Percentiles rank a stretch among this genome's conserved stretches.
phyloP scores from a whole-genome alignment of 1,140 invertebrate species.

The Nebria ingens region DNA sequence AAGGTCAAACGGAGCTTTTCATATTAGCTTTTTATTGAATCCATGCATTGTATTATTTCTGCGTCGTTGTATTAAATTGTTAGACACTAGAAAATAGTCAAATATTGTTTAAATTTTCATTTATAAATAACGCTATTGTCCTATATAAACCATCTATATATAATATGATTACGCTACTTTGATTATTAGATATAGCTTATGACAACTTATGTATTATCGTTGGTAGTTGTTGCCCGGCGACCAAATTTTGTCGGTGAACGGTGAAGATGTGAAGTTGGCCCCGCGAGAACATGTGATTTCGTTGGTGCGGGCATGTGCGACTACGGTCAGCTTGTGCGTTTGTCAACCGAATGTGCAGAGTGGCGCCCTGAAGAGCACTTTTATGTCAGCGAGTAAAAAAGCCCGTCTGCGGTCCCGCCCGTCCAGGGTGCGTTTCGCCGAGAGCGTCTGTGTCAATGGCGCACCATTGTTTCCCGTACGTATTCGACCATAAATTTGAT shows the following conservation, averaged over 20 bases:
- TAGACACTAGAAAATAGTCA: neutral
- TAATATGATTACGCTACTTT: too few species aligned
- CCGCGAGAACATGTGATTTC: conserved; percentile 83
- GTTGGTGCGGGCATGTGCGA: conserved; percentile 68
- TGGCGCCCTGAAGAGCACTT: conserved; percentile 63
- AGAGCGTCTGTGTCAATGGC: conserved; percentile 79
- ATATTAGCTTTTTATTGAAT: too few species aligned
- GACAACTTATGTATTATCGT: conserved; percentile 14
- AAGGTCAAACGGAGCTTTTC: too few species aligned
- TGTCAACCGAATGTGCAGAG: conserved; percentile 66
- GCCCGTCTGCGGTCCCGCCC: conserved; percentile 70
- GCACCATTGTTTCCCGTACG: conserved; percentile 62
- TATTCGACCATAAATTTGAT: too few species aligned
- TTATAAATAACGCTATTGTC: neutral
- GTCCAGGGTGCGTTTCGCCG: conserved; percentile 77
- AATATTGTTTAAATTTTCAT: neutral
- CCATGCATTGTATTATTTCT: neutral
- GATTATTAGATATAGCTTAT: neutral
- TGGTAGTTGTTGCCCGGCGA: conserved; percentile 73
- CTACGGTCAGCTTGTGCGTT: conserved; percentile 64
- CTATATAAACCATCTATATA: too few species aligned
- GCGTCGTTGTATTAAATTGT: neutral
- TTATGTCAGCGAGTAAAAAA: conserved; percentile 77
- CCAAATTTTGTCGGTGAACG: conserved; percentile 81
- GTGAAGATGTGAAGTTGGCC: conserved; percentile 75